A percentile compares a stretch with the other conserved stretches of the same genome.
phyloP scores from a whole-genome alignment of 2,797 vertebrate species.

The Sparus aurata region DNA sequence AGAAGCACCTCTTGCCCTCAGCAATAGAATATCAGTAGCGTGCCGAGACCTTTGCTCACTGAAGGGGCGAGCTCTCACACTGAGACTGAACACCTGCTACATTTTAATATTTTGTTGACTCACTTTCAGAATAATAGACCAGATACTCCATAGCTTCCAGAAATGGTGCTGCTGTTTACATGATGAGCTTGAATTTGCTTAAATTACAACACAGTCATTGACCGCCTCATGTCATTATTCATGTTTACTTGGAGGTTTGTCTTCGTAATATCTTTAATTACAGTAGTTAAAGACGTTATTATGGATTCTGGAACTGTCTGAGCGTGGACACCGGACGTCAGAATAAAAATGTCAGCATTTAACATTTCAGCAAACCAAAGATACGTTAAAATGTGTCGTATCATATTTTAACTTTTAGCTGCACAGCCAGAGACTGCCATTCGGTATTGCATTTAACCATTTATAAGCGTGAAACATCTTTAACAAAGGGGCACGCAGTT shows the following conservation, averaged over 20 bases:
- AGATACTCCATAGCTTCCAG: constrained; percentile 6
- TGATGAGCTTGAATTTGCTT: constrained; percentile 18
- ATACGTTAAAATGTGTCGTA: no score
- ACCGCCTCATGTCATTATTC: constrained; percentile 28
- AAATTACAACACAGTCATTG: constrained; percentile 31
- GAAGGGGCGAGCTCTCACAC: constrained; percentile 48
- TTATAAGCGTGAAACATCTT: no score
- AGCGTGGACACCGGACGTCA: background rate
- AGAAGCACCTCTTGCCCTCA: constrained; percentile 63
- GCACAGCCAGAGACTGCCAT: no score
- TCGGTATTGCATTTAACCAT: no score
- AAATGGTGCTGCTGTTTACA: constrained; percentile 49
- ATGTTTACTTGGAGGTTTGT: constrained; percentile 1
- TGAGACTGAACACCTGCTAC: constrained; percentile 66
- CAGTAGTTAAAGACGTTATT: constrained; percentile 24
- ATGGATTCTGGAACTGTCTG: background rate
- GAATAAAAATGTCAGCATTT: no score
- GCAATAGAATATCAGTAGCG: constrained; percentile 58
- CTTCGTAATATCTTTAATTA: constrained; percentile 27
- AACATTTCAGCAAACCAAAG: no score
- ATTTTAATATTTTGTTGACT: constrained; percentile 64
- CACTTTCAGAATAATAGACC: constrained; percentile 49
- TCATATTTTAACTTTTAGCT: no score
- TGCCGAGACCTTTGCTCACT: constrained; percentile 62
- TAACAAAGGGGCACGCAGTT: no score